Evolutionary conservation across 2,113 vertebrate species (phyloP), one percentile per base, ranked within the genome.

Genomic region (Azemiops feae): DNA sequence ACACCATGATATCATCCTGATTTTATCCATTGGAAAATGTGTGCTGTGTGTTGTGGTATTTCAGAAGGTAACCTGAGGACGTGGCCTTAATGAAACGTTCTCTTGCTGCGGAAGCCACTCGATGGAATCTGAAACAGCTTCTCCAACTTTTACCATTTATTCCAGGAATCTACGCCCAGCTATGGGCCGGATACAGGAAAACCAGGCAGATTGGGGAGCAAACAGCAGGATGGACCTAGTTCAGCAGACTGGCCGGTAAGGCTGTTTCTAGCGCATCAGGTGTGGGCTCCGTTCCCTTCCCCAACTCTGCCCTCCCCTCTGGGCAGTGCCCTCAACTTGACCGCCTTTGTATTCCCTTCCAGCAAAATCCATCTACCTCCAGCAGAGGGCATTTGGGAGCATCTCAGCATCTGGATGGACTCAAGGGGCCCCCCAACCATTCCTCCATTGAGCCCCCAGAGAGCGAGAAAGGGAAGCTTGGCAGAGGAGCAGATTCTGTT

Each of bases 51-150:
- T 43, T 43, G 69, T 34, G 69, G 69, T 39, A 74, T 74, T 74
- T 34, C 69, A 39, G 2, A 81, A 81, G 16, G 34, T 39, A 39
- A 81, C 16, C 69, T 53, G 3, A 25, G 69, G 10, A 12, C 25
- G 1, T 18, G 10, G 55, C 30, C 53, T 10, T 58, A 87, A 60
- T 27, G 12, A 25, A 30, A 14, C 30, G 0, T 53, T 43, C 14
- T 87, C 54, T 45, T 90, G 6, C n/a, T 64, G 23, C 55, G 45
- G 55, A 86, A 90, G 43, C 89, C 18, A 9, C 6, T 11, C 2
- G n/a, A 53, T 95, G 93, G 92, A 95, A 30, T 91, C 47, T 23
- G 92, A 94, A 64, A 47, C n/a, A 3, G n/a, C 88, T 52, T 89
- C 89, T 64, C 87, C 94, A 3, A 58, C 92, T 34, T 54, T 93